Evolutionary conservation across 2,113 vertebrate species (phyloP), one percentile per base, ranked within the genome.

Genomic region (Myotis davidii): DNA sequence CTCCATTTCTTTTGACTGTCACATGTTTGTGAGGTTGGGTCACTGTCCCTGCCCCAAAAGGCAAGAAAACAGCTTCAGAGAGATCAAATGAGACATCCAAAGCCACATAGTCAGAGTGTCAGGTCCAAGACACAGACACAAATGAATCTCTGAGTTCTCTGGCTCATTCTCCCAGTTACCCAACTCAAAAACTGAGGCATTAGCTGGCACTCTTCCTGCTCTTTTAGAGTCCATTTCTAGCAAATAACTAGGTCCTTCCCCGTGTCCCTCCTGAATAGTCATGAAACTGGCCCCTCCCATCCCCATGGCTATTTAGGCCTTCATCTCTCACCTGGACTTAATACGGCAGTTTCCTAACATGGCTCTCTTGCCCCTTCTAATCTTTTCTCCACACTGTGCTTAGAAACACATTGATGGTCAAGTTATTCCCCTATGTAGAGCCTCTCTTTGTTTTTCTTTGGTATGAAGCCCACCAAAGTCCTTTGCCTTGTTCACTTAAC

Each of bases 241-340:
- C 45, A 70, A 61, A 61, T 74, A 67, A 39, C 3, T 21, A 14
- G 27, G 20, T 1, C 0, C 69, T 85, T 56, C 48, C 48, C n/a
- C 10, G 25, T 37, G 78, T 48, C 7, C 29, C 18, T 64, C 27
- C 59, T 34, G 5, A 21, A 18, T 83, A 70, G 42, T 32, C 23
- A 39, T 50, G 61, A 34, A 17, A 9, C 7, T 2, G 25, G 6
- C 14, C 29, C n/a, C 9, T 52, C 54, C 13, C 34, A n/a, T 25
- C n/a, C 34, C 3, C 2, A 0, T 6, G 52, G 56, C 10, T 29
- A 0, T 34, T 39, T n/a, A n/a, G 18, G 2, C 34, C 70, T 34
- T 86, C 0, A 0, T n/a, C 48, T 65, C 9, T 61, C 56, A 37
- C 18, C 32, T 69, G 64, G 32, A n/a, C 20, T 48, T 18, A 65